phyloP scores from a whole-genome alignment of 2,888 invertebrate genomes.

The Therioaphis trifolii region DNA sequence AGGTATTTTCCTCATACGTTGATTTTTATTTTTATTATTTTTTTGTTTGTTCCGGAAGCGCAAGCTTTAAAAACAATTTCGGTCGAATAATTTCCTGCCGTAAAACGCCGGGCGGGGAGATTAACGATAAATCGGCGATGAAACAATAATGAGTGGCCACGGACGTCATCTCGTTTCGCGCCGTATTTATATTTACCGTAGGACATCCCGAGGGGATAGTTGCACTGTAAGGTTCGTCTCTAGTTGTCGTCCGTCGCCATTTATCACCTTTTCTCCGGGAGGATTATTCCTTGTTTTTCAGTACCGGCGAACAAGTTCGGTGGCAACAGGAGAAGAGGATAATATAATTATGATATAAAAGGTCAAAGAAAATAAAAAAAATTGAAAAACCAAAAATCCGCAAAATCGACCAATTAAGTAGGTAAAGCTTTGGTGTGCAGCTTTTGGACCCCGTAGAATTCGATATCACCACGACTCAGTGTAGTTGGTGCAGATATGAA shows the following conservation, averaged over 20 bases:
- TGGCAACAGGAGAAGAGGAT: background rate
- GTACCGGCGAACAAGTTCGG: background rate
- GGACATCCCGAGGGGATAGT: background rate
- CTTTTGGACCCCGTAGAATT: no score
- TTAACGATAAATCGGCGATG: background rate
- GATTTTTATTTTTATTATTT: no score
- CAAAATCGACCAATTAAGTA: no score
- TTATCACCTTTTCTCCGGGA: slow-evolving; percentile 16
- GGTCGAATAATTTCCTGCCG: no score
- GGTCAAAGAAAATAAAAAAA: background rate
- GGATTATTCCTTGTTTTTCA: slow-evolving; percentile 34
- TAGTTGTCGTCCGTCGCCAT: background rate
- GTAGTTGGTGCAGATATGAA: no score
- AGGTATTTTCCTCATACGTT: no score
- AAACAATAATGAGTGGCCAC: slow-evolving; percentile 5
- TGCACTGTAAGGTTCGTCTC: background rate
- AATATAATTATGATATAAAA: background rate
- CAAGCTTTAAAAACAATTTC: no score
- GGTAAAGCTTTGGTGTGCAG: no score
- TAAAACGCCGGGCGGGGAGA: no score
- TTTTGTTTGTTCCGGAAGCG: no score
- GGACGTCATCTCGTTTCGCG: slow-evolving; percentile 32
- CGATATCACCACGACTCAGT: no score
- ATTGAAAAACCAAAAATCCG: background rate
- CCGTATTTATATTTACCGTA: slow-evolving; percentile 35